Percentiles rank a stretch among this genome's conserved stretches.
phyloP scores from a whole-genome alignment of 2,888 invertebrate genomes.

The Philereme transversata region DNA sequence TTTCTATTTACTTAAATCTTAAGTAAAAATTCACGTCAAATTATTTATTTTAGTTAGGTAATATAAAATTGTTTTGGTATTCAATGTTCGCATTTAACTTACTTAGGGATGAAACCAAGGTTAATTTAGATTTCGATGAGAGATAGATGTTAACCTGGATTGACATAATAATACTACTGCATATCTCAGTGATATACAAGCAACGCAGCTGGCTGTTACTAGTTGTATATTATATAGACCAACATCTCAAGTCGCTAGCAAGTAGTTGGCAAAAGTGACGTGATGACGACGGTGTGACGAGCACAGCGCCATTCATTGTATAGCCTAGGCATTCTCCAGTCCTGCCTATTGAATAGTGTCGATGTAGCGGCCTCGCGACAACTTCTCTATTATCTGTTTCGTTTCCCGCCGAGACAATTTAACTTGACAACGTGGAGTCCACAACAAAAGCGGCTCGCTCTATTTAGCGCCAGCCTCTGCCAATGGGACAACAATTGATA shows the following conservation, averaged over 20 bases:
- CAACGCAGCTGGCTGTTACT: not conserved
- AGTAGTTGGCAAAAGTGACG: constrained; percentile 1
- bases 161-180: too few relatives aligned
- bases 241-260: not conserved
- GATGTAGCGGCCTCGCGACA: constrained; percentile 69
- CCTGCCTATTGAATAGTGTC: constrained; percentile 70
- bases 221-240: not conserved
- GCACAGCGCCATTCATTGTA: constrained; percentile 6
- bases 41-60: too few relatives aligned
- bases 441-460: constrained; percentile 74
- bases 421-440: constrained; percentile 77
- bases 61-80: too few relatives aligned
- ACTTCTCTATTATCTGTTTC: constrained; percentile 80
- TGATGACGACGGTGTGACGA: constrained; percentile 11
- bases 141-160: too few relatives aligned
- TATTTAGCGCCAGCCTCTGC: constrained; percentile 67
- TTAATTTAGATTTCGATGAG: too few relatives aligned
- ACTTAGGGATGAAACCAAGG: too few relatives aligned
- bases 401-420: constrained; percentile 82
- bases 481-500: constrained; percentile 57
- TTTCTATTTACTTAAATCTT: not conserved
- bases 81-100: too few relatives aligned
- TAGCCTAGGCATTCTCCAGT: constrained; percentile 31
- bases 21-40: too few relatives aligned
- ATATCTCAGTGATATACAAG: too few relatives aligned